phyloP scores from a whole-genome alignment of 2,888 invertebrate species.

The Gerris lacustris region DNA sequence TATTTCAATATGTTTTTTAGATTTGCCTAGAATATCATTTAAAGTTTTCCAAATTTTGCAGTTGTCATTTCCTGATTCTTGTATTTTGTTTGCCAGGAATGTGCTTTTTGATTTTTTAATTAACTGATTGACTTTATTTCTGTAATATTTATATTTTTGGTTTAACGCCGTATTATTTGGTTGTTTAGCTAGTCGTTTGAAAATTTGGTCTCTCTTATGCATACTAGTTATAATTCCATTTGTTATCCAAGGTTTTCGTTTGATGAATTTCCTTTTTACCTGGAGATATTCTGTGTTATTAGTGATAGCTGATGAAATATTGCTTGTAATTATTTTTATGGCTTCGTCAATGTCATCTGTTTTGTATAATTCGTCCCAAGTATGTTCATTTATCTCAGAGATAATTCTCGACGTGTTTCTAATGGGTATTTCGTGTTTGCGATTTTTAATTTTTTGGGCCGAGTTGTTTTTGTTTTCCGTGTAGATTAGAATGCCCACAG shows the following conservation, averaged over 20 bases:
- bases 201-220: not conserved
- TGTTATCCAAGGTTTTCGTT: not conserved
- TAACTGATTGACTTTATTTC: not conserved
- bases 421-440: not conserved
- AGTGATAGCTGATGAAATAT: not conserved
- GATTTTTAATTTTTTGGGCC: not conserved
- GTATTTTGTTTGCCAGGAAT: not conserved
- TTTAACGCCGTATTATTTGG: not conserved
- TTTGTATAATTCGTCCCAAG: not conserved
- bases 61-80: not conserved
- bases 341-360: not conserved
- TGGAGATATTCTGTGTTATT: not conserved
- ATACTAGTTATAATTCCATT: not conserved
- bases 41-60: not conserved
- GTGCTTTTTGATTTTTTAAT: not conserved
- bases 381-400: not conserved
- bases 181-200: not conserved
- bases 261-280: not conserved
- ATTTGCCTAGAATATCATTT: not conserved
- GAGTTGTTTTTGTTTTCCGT: not conserved
- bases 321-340: not conserved
- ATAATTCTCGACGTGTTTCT: not conserved
- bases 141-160: not conserved
- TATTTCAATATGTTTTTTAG: not conserved
- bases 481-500: not conserved